Evolutionary conservation across 2,797 vertebrate genomes (phyloP).

Genomic region (Cyclopterus lumpus): DNA sequence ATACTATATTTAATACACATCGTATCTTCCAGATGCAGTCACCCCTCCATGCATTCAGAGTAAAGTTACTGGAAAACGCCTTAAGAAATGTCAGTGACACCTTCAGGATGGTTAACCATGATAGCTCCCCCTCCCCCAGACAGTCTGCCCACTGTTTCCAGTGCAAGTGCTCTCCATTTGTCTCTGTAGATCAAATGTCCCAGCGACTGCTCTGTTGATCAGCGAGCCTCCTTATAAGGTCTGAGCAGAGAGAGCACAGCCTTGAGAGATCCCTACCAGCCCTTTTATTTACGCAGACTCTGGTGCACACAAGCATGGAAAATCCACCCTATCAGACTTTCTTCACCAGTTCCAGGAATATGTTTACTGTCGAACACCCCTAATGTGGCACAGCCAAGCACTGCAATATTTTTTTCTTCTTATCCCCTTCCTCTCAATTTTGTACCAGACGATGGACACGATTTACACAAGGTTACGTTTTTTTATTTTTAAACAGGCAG

Average conservation of each 20-base stretch:
- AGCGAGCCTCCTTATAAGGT: slow-evolving; percentile 83
- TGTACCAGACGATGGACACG: background rate
- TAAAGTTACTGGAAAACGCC: slow-evolving; percentile 39
- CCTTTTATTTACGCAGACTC: slow-evolving; percentile 78
- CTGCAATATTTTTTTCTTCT: slow-evolving; percentile 4
- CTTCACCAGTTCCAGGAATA: slow-evolving; percentile 48
- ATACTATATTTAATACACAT: background rate
- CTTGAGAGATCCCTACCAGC: slow-evolving; percentile 74
- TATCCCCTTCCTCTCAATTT: background rate
- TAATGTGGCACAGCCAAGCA: slow-evolving; percentile 16
- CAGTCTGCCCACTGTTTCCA: slow-evolving; percentile 70
- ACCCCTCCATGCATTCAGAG: slow-evolving; percentile 21
- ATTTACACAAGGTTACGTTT: slow-evolving; percentile 22
- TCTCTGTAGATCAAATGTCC: slow-evolving; percentile 81
- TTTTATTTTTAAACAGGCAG: slow-evolving; percentile 31
- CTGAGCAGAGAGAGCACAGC: slow-evolving; percentile 69
- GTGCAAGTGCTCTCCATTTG: slow-evolving; percentile 80
- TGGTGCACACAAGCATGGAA: slow-evolving; percentile 69
- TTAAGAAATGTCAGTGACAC: slow-evolving; percentile 50
- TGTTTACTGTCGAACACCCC: slow-evolving; percentile 36
- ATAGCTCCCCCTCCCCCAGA: slow-evolving; percentile 57
- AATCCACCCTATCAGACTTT: slow-evolving; percentile 58
- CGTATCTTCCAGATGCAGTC: slow-evolving; percentile 15
- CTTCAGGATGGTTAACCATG: slow-evolving; percentile 57
- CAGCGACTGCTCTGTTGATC: slow-evolving; percentile 70